These are phyloP conservation scores for Hanleya hanleyi DNA, from an alignment of 2,888 invertebrate genomes.

Conservation along the genomic window DNA sequence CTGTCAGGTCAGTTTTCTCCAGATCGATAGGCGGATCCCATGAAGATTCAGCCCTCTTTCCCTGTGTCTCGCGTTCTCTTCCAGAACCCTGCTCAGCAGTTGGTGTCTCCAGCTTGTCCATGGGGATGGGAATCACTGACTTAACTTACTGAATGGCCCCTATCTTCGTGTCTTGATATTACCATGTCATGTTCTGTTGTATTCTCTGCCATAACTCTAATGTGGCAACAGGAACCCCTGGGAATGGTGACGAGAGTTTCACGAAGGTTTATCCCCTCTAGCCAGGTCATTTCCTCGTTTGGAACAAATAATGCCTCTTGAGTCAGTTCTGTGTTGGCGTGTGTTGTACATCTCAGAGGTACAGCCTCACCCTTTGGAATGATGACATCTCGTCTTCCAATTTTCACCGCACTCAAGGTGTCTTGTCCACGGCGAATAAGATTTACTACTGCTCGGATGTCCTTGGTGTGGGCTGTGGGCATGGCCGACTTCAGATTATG, in stretches of 20 bases:
- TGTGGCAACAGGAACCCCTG: background rate
- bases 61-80: too few species aligned
- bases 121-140: background rate
- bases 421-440: background rate
- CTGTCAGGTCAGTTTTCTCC: constrained; percentile 2
- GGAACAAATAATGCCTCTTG: too few species aligned
- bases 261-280: background rate
- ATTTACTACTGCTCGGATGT: background rate
- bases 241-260: background rate
- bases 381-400: constrained; percentile 1
- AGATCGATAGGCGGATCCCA: constrained; percentile 36
- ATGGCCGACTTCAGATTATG: background rate
- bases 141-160: background rate
- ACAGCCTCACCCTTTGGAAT: background rate
- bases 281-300: background rate
- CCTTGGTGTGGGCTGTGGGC: background rate
- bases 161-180: background rate
- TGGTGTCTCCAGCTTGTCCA: background rate
- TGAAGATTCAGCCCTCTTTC: too few species aligned
- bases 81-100: background rate
- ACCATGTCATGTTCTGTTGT: background rate
- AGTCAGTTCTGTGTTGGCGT: too few species aligned
- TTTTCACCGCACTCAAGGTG: background rate
- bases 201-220: constrained; percentile 3
- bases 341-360: background rate